Evolutionary conservation across 2,113 vertebrate species (phyloP), one percentile per base, ranked within the genome.

Genomic region (Phrynosoma platyrhinos): DNA sequence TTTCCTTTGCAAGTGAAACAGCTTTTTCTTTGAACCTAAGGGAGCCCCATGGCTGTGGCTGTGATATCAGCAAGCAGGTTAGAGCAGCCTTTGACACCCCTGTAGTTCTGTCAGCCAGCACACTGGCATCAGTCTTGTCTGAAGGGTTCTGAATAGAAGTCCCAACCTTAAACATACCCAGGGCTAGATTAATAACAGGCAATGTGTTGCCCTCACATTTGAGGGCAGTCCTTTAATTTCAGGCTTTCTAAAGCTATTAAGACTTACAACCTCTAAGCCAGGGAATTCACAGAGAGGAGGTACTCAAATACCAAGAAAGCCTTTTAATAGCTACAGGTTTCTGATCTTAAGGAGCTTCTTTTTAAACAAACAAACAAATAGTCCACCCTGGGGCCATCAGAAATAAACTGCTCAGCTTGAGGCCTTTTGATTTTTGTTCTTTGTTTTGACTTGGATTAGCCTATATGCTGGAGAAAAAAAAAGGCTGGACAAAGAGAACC

Each of bases 61-160:
- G 71, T 42, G 71, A 82, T 69, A 79, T 74, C 79, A 87, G 52
- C 69, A 47, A 87, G 25, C 69, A 47, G 79, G 79, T 82, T 68
- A 87, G 64, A 87, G 82, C 10, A 47, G 79, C 53, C 47, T 87
- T 64, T 47, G 27, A 62, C 14, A 16, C 21, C 47, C 55, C 21
- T 25, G 74, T 75, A 82, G 82, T 87, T 10, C 55, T 81, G 4
- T 36, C 53, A 62, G 77, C 68, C 47, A 72, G 42, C 42, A 16
- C 68, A 80, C 16, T 12, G 32, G 25, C 36, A 72, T 30, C 25
- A 36, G 32, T 81, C 32, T 75, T 21, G 68, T 75, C 25, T 82
- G 86, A 82, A 82, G 69, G 32, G n/a, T n/a, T 32, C 78, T n/a
- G 78, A 81, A 62, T 58, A 36, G 32, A 69, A 80, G 68, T 78